Evolutionary conservation across 1,140 invertebrate genomes (phyloP).

Genomic region (Euwallacea similis): DNA sequence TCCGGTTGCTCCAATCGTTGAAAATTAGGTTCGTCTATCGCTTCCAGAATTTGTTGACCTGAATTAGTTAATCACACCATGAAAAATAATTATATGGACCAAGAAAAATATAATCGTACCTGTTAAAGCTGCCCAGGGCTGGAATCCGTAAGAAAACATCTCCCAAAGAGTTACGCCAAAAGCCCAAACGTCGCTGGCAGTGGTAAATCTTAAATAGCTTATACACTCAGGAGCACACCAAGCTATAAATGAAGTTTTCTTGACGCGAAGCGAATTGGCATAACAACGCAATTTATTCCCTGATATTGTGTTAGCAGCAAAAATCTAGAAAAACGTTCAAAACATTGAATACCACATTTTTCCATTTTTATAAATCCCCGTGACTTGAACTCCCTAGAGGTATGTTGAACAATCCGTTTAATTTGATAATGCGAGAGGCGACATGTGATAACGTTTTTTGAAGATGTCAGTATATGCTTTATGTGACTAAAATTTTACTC

Average conservation of each 20-base stretch:
- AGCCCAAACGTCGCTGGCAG: slow-evolving; percentile 96
- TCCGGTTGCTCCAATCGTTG: slow-evolving; percentile 89
- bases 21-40: slow-evolving; percentile 91
- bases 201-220: slow-evolving; percentile 93
- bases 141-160: slow-evolving; percentile 97
- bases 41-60: slow-evolving; percentile 90
- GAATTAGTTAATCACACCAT: background rate
- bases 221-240: slow-evolving; percentile 99
- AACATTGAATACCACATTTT: background rate
- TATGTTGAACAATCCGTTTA: no score
- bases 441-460: no score
- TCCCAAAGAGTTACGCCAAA: slow-evolving; percentile 99
- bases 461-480: no score
- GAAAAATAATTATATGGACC: background rate
- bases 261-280: background rate
- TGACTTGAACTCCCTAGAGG: no score
- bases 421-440: no score
- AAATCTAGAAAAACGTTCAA: background rate
- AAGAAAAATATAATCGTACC: slow-evolving; percentile 49
- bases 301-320: no score
- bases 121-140: slow-evolving; percentile 94
- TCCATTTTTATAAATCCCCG: background rate
- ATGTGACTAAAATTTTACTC: no score
- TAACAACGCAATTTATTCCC: no score
- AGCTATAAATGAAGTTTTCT: slow-evolving; percentile 56